Evolutionary conservation across 2,113 vertebrate genomes (phyloP), one percentile per base, ranked within the genome.

Genomic region (Muscicapa adusta): DNA sequence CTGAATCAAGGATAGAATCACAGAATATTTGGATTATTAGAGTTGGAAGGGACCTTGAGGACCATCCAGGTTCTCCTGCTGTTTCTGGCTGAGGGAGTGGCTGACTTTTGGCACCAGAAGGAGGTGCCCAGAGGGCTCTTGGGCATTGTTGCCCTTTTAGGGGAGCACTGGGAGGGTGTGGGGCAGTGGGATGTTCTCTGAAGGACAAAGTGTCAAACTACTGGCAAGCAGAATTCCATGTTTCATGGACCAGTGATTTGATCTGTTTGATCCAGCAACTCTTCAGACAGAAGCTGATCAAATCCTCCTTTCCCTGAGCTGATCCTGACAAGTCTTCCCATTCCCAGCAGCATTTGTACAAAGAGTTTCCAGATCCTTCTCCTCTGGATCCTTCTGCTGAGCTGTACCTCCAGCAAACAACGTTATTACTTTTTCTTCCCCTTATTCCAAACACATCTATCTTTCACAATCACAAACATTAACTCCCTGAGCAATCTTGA

Each of bases 351-450:
- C 68, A 28, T 12, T 26, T 42, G 8, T 6, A 48, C 15, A 29
- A 78, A 74, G 18, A 65, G 6, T 34, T 89, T 88, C 66, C 88
- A 85, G 66, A 75, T 26, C 50, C 12, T 85, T 82, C 88, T 79
- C 73, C 88, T 79, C 77, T 54, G 84, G 47, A 45, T 78, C 48
- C 62, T 73, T 82, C 38, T 73, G 25, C 71, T 82, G 62, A 94
- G 45, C 77, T 78, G 18, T 61, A 54, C 57, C 68, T 71, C 43
- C 34, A 85, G 45, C 53, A 75, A 87, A 40, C 3, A 89, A 31
- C 1, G 0, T 33, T 23, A 20, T 31, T 77, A 25, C 23, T 7
- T 67, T 42, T 13, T 19, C 6, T 2, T 3, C 0, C 8, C 24
- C 18, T 48, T 70, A 50, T 68, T 87, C 50, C 58, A 91, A 85